Evolutionary conservation across 2,888 invertebrate genomes (phyloP).

Genomic region (Perithous albicinctus): DNA sequence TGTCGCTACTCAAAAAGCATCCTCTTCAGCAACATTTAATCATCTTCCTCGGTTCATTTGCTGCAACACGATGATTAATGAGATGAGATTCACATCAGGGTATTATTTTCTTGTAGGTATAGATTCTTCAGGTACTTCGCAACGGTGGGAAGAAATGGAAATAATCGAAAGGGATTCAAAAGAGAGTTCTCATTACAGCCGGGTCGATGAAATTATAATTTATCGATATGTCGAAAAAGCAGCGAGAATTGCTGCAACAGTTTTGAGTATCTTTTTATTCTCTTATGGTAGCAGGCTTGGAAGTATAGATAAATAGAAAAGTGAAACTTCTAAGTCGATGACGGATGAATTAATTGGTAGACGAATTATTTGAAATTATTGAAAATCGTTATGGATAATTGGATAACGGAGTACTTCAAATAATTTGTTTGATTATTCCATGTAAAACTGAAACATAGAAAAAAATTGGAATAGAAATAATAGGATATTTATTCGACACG

Average conservation of each 20-base stretch:
- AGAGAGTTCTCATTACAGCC: not conserved
- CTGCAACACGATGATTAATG: not conserved
- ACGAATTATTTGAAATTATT: not conserved
- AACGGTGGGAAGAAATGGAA: too few relatives aligned
- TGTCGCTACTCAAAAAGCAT: not conserved
- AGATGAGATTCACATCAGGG: not conserved
- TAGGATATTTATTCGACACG: too few relatives aligned
- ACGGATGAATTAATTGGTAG: not conserved
- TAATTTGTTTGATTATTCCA: too few relatives aligned
- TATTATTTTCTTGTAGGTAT: not conserved
- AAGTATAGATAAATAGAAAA: not conserved
- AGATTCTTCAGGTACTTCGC: not conserved
- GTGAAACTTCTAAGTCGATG: not conserved
- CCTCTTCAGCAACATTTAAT: conserved; percentile 18
- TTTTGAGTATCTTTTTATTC: not conserved
- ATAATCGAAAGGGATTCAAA: not conserved
- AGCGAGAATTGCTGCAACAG: not conserved
- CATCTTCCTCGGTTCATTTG: conserved; percentile 18
- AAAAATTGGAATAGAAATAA: too few relatives aligned
- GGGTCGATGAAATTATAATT: not conserved
- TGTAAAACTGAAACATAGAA: too few relatives aligned
- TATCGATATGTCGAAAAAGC: too few relatives aligned
- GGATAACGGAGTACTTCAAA: too few relatives aligned
- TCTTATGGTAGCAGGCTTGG: too few relatives aligned
- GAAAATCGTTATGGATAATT: not conserved